A percentile compares a stretch with the other conserved stretches of the same genome.
These are phyloP conservation scores for Drosophila aldrichi DNA, from an alignment of 2,888 invertebrate species.

Conservation along the genomic window DNA sequence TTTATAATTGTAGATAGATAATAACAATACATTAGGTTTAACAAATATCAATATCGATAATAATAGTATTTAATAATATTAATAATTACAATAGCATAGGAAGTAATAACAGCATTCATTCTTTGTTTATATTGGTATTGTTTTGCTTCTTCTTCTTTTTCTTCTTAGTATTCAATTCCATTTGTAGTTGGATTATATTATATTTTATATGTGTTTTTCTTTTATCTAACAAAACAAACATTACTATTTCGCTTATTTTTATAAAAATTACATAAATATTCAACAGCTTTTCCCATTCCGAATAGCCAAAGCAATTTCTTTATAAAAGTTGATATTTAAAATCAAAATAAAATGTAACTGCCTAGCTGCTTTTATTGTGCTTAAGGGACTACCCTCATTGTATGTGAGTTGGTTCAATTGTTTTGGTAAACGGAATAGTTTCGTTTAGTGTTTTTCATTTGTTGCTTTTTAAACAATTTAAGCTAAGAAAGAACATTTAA, in stretches of 20 bases:
- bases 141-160: slow-evolving; percentile 8
- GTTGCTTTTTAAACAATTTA: slow-evolving; percentile 17
- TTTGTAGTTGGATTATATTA: slow-evolving; percentile 32
- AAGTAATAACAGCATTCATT: slow-evolving; percentile 60
- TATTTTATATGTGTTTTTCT: slow-evolving; percentile 28
- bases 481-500: slow-evolving; percentile 40
- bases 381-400: neutral
- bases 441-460: neutral
- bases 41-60: slow-evolving; percentile 76
- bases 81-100: slow-evolving; percentile 52
- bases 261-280: slow-evolving; percentile 29
- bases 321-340: slow-evolving; percentile 1
- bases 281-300: slow-evolving; percentile 31
- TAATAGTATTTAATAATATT: slow-evolving; percentile 62
- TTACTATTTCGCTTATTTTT: slow-evolving; percentile 19
- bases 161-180: slow-evolving; percentile 55
- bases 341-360: slow-evolving; percentile 1
- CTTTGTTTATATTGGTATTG: slow-evolving; percentile 45
- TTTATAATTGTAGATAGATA: slow-evolving; percentile 58
- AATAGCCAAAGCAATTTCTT: slow-evolving; percentile 20
- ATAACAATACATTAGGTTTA: slow-evolving; percentile 79
- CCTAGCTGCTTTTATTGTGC: slow-evolving; percentile 11
- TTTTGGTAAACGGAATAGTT: slow-evolving; percentile 13
- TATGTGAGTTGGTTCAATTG: neutral
- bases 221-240: slow-evolving; percentile 45